Evolutionary conservation across 2,888 invertebrate species (phyloP).

Genomic region (Micropterix aruncella): DNA sequence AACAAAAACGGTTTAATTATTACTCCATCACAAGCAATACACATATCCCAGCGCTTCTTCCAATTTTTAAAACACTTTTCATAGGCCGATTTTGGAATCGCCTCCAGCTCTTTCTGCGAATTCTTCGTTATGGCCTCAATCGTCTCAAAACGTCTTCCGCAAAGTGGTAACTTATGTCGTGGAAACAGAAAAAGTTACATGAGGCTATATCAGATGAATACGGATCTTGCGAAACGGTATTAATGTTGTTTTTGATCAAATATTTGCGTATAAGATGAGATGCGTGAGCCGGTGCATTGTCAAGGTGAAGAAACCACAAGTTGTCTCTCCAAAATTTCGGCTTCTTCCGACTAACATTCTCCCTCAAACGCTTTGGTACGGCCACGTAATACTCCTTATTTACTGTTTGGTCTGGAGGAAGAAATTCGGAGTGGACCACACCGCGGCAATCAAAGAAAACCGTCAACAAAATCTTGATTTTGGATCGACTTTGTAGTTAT

Average conservation of each 20-base stretch:
- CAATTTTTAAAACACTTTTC: too few species aligned
- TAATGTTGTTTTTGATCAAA: background rate
- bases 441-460: too few species aligned
- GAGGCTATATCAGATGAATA: too few species aligned
- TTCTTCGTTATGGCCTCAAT: background rate
- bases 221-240: too few species aligned
- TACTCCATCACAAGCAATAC: too few species aligned
- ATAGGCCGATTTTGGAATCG: too few species aligned
- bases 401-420: background rate
- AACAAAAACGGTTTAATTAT: too few species aligned
- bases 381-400: background rate
- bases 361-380: background rate
- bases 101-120: too few species aligned
- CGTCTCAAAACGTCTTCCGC: background rate
- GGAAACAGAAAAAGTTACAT: background rate
- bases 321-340: background rate
- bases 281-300: background rate
- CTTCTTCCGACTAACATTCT: background rate
- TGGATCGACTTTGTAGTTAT: background rate
- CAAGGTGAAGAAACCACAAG: background rate
- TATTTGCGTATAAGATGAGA: background rate
- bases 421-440: conserved; percentile 1
- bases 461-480: too few species aligned
- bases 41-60: too few species aligned
- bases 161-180: background rate